These are phyloP conservation scores for Threskiornis aethiopicus DNA, from an alignment of 2,797 vertebrate genomes.

Conservation along the genomic window DNA sequence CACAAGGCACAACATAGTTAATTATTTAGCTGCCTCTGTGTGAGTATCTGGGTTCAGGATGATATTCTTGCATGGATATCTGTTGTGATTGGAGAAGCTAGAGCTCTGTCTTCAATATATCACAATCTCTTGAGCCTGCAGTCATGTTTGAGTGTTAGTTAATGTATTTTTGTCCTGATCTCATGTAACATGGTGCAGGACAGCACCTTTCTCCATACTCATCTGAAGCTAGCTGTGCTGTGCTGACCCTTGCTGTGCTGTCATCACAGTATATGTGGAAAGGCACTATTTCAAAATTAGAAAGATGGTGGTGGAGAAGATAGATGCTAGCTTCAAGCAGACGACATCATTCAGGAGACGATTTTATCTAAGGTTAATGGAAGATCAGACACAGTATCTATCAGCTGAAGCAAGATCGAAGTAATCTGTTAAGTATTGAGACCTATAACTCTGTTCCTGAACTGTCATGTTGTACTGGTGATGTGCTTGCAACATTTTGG, in stretches of 20 bases:
- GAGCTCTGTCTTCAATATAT: background rate
- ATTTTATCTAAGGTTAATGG: conserved; percentile 13
- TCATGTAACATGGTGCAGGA: background rate
- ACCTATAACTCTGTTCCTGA: background rate
- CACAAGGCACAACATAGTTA: background rate
- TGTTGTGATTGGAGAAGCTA: background rate
- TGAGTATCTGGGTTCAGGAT: background rate
- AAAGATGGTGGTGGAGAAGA: background rate
- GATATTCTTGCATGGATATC: background rate
- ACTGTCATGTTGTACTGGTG: background rate
- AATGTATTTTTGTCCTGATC: background rate
- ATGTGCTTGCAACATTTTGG: background rate
- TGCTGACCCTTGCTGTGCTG: background rate
- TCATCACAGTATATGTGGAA: background rate
- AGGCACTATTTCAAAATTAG: background rate
- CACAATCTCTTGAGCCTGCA: background rate
- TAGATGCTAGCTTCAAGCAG: background rate
- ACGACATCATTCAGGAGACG: background rate
- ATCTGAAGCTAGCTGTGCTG: background rate
- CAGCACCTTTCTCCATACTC: background rate
- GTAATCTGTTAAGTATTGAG: background rate
- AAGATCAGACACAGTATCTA: background rate
- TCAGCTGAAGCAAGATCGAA: background rate
- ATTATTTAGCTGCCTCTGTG: background rate
- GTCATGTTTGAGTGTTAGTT: background rate